A percentile compares a stretch with the other conserved stretches of the same genome.
Evolutionary conservation across 2,888 invertebrate genomes (phyloP).

Genomic region (Leptinotarsa tumamoca): DNA sequence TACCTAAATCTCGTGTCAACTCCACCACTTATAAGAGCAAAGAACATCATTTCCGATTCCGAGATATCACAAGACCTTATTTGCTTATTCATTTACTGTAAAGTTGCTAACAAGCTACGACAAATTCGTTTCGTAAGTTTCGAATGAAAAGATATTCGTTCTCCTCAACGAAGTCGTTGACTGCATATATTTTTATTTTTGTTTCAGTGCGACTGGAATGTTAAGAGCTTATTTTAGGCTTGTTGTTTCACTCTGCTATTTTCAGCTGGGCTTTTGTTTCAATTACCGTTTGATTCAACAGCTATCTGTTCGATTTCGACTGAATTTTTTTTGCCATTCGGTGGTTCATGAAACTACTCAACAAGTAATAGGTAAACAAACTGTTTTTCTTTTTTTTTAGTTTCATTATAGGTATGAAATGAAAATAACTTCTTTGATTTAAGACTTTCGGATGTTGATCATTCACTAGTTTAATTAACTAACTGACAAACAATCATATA

Average conservation of each 20-base stretch:
- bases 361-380: neutral
- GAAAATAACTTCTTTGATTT: no score
- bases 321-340: neutral
- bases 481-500: no score
- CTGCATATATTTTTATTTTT: neutral
- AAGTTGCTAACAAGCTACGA: neutral
- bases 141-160: neutral
- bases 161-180: neutral
- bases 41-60: neutral
- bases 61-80: neutral
- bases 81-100: neutral
- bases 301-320: neutral
- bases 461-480: no score
- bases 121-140: neutral
- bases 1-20: no score
- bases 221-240: slow-evolving; percentile 14
- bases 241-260: slow-evolving; percentile 5
- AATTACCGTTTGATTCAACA: neutral
- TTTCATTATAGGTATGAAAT: no score
- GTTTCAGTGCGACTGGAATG: slow-evolving; percentile 7
- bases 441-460: no score
- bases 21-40: no score
- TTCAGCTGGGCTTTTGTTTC: slow-evolving; percentile 6
- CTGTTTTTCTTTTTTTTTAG: neutral
- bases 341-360: neutral